Conservation (phyloP, 1,140 invertebrate genomes). For the Ips typographus region DNA sequence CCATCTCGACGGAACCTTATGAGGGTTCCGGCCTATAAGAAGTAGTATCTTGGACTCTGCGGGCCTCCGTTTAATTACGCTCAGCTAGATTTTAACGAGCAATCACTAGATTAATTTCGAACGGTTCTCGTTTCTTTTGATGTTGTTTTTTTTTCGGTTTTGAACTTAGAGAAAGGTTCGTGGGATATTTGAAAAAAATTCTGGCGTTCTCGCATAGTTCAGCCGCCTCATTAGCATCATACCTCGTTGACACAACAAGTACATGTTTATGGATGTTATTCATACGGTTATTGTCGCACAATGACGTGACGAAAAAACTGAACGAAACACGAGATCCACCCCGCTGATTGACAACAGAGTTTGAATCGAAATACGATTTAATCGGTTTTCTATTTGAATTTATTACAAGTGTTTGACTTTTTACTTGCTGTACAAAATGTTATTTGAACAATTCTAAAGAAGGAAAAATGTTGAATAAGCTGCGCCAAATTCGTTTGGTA, state of each 20-base stretch:
- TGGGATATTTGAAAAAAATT: background rate
- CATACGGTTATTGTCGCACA: constrained; percentile 21
- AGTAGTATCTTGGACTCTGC: constrained; percentile 26
- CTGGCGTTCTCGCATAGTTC: constrained; percentile 12
- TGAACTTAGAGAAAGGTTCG: background rate
- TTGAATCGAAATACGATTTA: constrained; percentile 7
- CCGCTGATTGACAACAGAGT: constrained; percentile 21
- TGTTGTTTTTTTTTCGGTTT: background rate
- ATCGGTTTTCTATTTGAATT: background rate
- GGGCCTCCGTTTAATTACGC: constrained; percentile 36
- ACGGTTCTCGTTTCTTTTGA: constrained; percentile 11
- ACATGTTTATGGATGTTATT: constrained; percentile 27
- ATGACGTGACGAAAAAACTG: constrained; percentile 22
- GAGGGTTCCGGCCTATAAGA: constrained; percentile 26
- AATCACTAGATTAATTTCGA: constrained; percentile 34
- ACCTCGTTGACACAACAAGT: constrained; percentile 15
- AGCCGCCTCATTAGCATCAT: constrained; percentile 18
- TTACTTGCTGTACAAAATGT: too few species aligned
- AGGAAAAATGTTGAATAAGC: too few species aligned
- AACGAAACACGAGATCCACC: constrained; percentile 23
- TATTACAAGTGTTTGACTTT: background rate
- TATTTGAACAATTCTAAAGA: too few species aligned
- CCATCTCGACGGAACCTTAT: constrained; percentile 18
- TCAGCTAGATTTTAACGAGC: constrained; percentile 35
- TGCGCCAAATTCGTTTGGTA: too few species aligned